Percentiles rank a stretch among this genome's conserved stretches.
phyloP scores from a whole-genome alignment of 2,797 vertebrate species.

The Pseudotriccus pelzelni region DNA sequence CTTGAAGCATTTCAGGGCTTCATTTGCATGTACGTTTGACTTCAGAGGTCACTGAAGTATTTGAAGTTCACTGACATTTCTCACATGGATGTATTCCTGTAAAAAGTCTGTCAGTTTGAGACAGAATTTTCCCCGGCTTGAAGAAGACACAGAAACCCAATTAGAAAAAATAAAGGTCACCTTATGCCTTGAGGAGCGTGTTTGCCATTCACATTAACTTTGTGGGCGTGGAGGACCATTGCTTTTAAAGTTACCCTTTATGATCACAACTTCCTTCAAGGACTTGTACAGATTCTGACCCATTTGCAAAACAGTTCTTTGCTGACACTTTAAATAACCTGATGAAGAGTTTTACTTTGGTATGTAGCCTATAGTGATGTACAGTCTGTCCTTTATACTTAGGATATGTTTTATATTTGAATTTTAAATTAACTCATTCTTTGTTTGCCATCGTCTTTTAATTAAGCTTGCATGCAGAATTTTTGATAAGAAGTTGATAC shows the following conservation, averaged over 20 bases:
- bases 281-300: not conserved
- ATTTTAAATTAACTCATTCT: not conserved
- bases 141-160: not conserved
- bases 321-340: not conserved
- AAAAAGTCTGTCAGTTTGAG: not conserved
- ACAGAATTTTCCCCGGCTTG: not conserved
- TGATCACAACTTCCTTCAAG: not conserved
- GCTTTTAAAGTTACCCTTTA: not conserved
- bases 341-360: not conserved
- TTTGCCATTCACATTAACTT: not conserved
- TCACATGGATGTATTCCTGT: not conserved
- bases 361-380: not conserved
- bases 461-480: not conserved
- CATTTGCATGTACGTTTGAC: not conserved
- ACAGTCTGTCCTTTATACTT: not conserved
- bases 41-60: not conserved
- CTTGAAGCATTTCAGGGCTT: not conserved
- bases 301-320: not conserved
- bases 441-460: slow-evolving; percentile 26
- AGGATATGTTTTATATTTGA: not conserved
- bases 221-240: fast-evolving
- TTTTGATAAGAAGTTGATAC: slow-evolving; percentile 12
- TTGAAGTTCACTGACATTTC: not conserved
- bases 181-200: not conserved
- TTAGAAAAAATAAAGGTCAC: not conserved